Base-by-base conservation (phyloP, 2,113 vertebrate genomes). In the Irena cyanogastra region DNA sequence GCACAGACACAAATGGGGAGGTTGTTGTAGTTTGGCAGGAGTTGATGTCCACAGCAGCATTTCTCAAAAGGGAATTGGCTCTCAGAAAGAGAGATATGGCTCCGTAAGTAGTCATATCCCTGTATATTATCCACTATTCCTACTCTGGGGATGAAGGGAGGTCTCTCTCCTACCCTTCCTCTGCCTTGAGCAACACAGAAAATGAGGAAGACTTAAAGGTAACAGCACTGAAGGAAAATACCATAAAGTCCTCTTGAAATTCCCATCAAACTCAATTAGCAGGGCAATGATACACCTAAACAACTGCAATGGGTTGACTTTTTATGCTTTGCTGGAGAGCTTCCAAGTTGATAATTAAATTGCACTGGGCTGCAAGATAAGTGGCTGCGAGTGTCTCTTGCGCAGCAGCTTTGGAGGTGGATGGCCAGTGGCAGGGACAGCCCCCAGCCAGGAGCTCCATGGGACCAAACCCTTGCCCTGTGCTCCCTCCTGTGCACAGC, bases 341-440 rank as follows among this genome's bases (percentile, higher is more conserved):
- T 90, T 96, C 96, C 90, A 96, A 87, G 60, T 11, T 87, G 92
- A 49, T 93, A 93, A 97, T 96, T 96, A 68, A 90, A 94, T 87
- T 81, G 85, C 5, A 3, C 76, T 60, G 83, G 93, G 92, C 88
- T 92, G 90, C 31, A 54, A 64, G 92, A 49, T 44, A 81, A 97
- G 93, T 87, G 83, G 76, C 92, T 78, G 22, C 0, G 0, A 93
- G 85, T 37, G 42, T 54, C 71, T 88, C 93, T 75, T 20, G 35
- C 44, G 60, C 14, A 2, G 87, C 44, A 69, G 57, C 65, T 91
- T 49, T 1, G 9, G 78, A 79, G 7, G 37, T 57, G 33, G 82
- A 33, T 12, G 66, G 70, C 45, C 76, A 22, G 28, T 3, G 13
- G 21, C 76, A 52, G 2, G 3, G 64, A 57, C 39, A 1, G 19